Evolutionary conservation across 2,797 vertebrate genomes (phyloP), one percentile per base, ranked within the genome.

Genomic region (Miichthys miiuy): DNA sequence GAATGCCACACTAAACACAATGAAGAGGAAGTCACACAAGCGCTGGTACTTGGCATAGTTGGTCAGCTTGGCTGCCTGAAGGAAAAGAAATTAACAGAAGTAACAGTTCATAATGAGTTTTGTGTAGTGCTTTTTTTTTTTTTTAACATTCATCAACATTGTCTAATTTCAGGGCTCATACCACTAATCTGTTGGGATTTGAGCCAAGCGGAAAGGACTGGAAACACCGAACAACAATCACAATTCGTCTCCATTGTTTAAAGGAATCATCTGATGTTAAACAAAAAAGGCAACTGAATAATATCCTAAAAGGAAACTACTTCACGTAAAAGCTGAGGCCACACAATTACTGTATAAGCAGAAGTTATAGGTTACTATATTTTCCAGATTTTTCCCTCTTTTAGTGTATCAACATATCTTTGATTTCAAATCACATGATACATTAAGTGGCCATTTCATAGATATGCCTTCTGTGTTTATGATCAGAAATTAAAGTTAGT

Each of bases 41-140:
- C 94, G 95, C 91, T 99, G 98, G 92, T 94, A 98, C 90, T 98
- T 98, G 85, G 98, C 96, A 58, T 99, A 99, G 93, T 99, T 99
- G 86, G 97, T 94, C 90, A 99, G 81, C 92, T 99, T 99, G 86
- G 97, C 98, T 85, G 96, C 96, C 98, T 99, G 86, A 54, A 25
- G 75, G 38, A 48, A 86, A 57, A 77, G 42, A 83, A 58, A 92
- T 78, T 25, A 60, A 44, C 30, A 79, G 0, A 76, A 65, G 56
- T 8, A 12, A 56, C 20, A 51, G 2, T 23, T n/a, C 13, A 60
- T 13, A 17, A 34, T 10, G 12, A n/a, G 2, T 62, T 62, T n/a
- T 60, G 12, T 25, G n/a, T 18, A 21, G 25, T 61, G 34, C 8
- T 8, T 38, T 21, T 16, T 51, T 60, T 75, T 14, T 12, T 20